phyloP scores from a whole-genome alignment of 2,113 vertebrate genomes.

The Myodes glareolus region DNA sequence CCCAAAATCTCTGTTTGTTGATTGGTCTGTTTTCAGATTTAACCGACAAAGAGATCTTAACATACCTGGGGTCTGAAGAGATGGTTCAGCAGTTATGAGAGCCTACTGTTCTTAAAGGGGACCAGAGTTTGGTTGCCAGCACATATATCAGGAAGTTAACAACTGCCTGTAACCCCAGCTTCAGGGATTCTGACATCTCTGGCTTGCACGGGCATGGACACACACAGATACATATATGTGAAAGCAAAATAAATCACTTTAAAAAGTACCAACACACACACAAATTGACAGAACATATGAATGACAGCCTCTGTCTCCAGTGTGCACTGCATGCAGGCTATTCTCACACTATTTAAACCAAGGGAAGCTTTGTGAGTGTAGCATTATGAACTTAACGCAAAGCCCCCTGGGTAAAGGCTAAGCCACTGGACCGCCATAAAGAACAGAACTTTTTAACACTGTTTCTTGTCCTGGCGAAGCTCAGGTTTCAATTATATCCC shows the following conservation, averaged over 20 bases:
- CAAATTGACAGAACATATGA: slow-evolving; percentile 23
- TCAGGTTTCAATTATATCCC: slow-evolving; percentile 75
- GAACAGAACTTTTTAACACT: slow-evolving; percentile 84
- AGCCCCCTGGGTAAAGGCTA: slow-evolving; percentile 72
- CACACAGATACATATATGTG: neutral
- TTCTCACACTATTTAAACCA: neutral
- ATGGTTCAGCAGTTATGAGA: neutral
- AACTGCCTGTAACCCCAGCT: neutral
- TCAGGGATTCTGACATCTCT: neutral
- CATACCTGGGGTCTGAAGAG: neutral
- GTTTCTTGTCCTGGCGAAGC: slow-evolving; percentile 71
- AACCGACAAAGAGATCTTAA: neutral
- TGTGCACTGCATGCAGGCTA: slow-evolving; percentile 11
- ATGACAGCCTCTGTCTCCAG: slow-evolving; percentile 24
- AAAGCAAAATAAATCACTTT: neutral
- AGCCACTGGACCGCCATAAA: slow-evolving; percentile 76
- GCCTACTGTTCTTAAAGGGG: neutral
- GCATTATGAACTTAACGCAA: slow-evolving; percentile 64
- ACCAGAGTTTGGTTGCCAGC: neutral
- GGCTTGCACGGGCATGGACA: neutral
- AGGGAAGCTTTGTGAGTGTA: slow-evolving; percentile 39
- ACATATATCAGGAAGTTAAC: neutral
- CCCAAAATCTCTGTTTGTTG: slow-evolving; percentile 22
- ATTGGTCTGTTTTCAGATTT: neutral
- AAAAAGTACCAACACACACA: neutral